Evolutionary conservation across 2,888 invertebrate genomes (phyloP), one percentile per base, ranked within the genome.

Genomic region (Trissonchulus latispiculum): DNA sequence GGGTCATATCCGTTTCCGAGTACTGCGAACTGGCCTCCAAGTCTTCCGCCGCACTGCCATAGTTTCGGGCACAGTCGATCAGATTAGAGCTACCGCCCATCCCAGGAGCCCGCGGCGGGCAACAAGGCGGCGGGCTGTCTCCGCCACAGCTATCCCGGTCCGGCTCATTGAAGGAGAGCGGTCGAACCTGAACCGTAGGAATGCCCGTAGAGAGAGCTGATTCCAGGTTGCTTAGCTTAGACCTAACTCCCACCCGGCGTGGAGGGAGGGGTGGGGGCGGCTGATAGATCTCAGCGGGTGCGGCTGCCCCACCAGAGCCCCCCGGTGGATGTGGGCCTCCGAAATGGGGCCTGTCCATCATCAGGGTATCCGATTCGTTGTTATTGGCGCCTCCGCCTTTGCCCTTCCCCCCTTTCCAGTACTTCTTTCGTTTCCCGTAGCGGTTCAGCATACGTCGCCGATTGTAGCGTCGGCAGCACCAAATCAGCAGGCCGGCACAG

Each of bases 31-130:
- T 80, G 73, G 81, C 83, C 85, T 95, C 93, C 72, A 95, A 87
- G 83, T 94, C 94, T 85, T 95, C 95, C 36, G 92, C 93, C 66
- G 94, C 94, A 75, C 93, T 93, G 77, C 94, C 94, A 85, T 95
- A 95, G 83, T 92, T 93, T 79, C 93, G 88, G 80, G 66, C 66
- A 29, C 66, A 64, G 29, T 64, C 66, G 33, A 64, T 93, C 87
- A 73, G 92, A 92, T 85, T 95, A 95, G 82, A 93, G 88, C 33
- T 8, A 28, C 28, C 23, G n/a, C n/a, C n/a, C n/a, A n/a, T n/a
- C n/a, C n/a, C n/a, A n/a, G n/a, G n/a, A n/a, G n/a, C n/a, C 23
- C 28, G 59, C 23, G 59, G 59, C 23, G 59, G 59, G 23, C 23
- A 28, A 23, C 23, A 28, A 59, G 59, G 59, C 15, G 66, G 66